Percentiles rank a stretch among this genome's conserved stretches.
Conservation (phyloP, 2,888 invertebrate species). For the Abrostola triplasia region DNA sequence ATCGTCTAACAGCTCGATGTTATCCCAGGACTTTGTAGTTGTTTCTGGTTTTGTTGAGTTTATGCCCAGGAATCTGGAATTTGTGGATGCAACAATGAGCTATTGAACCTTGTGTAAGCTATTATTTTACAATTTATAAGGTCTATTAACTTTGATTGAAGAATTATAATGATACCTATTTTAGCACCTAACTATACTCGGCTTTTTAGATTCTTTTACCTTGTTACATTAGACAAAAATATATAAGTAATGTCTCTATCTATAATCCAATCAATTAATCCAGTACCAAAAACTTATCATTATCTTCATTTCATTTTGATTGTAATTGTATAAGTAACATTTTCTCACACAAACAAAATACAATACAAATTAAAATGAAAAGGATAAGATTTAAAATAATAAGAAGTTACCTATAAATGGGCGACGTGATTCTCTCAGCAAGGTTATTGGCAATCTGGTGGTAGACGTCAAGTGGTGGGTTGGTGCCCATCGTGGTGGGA, state of each 20-base stretch:
- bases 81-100: too few relatives aligned
- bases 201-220: too few relatives aligned
- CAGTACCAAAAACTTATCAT: too few relatives aligned
- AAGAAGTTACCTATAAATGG: slow-evolving; percentile 75
- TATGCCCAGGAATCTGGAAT: slow-evolving; percentile 76
- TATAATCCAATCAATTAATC: too few relatives aligned
- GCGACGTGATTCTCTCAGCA: slow-evolving; percentile 81
- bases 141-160: neutral
- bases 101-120: neutral
- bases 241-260: too few relatives aligned
- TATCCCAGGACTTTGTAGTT: slow-evolving; percentile 64
- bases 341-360: too few relatives aligned
- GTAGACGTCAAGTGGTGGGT: slow-evolving; percentile 72
- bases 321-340: too few relatives aligned
- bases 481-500: slow-evolving; percentile 61
- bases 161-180: neutral
- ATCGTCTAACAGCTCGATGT: slow-evolving; percentile 73
- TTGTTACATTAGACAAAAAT: too few relatives aligned
- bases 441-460: slow-evolving; percentile 82
- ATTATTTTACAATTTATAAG: too few relatives aligned
- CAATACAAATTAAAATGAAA: too few relatives aligned
- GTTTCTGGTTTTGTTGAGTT: slow-evolving; percentile 54
- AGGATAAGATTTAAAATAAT: neutral
- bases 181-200: too few relatives aligned
- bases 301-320: too few relatives aligned